Base-by-base conservation (phyloP, 1,140 invertebrate species). In the Ostrea edulis region DNA sequence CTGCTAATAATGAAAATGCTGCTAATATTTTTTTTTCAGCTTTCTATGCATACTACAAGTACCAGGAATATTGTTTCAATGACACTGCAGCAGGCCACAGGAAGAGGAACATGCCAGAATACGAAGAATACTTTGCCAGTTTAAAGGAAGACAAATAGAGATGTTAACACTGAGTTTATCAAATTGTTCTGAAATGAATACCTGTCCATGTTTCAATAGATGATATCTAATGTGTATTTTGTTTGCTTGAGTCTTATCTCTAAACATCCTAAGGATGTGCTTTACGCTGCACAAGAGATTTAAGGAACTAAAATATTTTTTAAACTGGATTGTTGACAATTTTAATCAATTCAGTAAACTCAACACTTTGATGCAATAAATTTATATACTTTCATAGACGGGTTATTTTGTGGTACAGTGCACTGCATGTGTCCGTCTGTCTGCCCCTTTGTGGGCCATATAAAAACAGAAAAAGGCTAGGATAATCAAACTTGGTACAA, bases 11-110 rank as follows among this genome's bases (percentile, higher is more conserved):
- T 44, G 35, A 44, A 2, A 44, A 44, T 44, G 35, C 35, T 44
- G 35, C 35, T 44, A 44, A 44, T 62, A n/a, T 20, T 62, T 77
- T 22, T 71, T 29, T 29, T 77, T 77, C 22, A 77, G 68, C 68
- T 35, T 77, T 77, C 25, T 29, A 29, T 77, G 68, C 8, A 14
- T 77, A 77, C 68, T 77, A 77, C 68, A 77, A 77, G 68, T 77
- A 25, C 22, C 25, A 25, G 29, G 68, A 77, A 25, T 77, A 77
- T 35, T 77, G 68, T 12, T 77, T 77, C 68, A 29, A 25, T 22
- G 22, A 22, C 12, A 25, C 29, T 9, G 68, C 35, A 35, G 22
- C 25, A 77, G 8, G 68, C 5, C 68, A 77, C 68, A 77, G 68
- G 14, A 77, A 77, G 25, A 77, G 29, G 68, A 77, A 77, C 68